Conservation (phyloP, 2,113 vertebrate species). For the Jaculus jaculus region DNA sequence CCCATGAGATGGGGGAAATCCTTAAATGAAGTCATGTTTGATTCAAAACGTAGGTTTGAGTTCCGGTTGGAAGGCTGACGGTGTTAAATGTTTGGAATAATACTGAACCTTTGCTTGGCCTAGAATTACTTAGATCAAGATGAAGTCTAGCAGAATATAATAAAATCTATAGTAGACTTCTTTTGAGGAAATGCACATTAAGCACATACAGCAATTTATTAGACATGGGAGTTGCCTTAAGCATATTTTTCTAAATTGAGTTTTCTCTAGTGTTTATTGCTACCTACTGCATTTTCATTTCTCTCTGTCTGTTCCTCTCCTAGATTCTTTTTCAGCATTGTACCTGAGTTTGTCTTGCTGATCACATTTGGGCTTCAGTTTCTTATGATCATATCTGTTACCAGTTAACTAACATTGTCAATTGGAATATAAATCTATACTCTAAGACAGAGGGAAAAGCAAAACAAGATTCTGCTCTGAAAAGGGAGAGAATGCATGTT, state of each 20-base stretch:
- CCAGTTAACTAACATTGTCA: constrained; percentile 41
- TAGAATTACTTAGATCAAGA: constrained; percentile 27
- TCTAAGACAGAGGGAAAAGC: background rate
- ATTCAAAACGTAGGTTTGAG: background rate
- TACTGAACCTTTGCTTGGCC: background rate
- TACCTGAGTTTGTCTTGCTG: constrained; percentile 11
- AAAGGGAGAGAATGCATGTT: constrained; percentile 36
- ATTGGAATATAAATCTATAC: background rate
- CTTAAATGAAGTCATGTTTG: background rate
- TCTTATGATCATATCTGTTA: constrained; percentile 48
- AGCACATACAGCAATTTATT: constrained; percentile 36
- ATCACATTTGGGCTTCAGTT: constrained; percentile 40
- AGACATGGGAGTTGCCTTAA: background rate
- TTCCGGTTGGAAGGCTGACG: background rate
- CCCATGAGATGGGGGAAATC: background rate
- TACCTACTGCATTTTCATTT: constrained; percentile 38
- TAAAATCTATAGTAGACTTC: constrained; percentile 2
- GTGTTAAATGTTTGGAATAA: constrained; percentile 2
- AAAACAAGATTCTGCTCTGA: background rate
- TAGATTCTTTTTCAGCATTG: background rate
- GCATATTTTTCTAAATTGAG: constrained; percentile 24
- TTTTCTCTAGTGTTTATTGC: constrained; percentile 26
- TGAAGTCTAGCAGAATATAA: constrained; percentile 20
- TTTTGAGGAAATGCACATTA: constrained; percentile 52
- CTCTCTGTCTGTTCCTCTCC: background rate